These are phyloP conservation scores for Anniella stebbinsi DNA, from an alignment of 2,797 vertebrate genomes.

Conservation along the genomic window DNA sequence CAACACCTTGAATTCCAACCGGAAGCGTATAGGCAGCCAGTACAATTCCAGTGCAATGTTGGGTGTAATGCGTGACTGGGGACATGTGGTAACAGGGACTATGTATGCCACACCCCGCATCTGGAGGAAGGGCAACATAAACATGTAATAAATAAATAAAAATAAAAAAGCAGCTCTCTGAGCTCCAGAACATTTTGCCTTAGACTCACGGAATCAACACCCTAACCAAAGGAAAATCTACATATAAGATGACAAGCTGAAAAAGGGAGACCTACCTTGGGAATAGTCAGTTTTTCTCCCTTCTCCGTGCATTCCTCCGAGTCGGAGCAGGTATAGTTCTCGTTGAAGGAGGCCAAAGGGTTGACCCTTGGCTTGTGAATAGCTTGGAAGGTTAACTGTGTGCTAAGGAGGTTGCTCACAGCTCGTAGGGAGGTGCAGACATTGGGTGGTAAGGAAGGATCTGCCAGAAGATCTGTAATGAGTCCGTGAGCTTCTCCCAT, in stretches of 20 bases:
- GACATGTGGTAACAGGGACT: too few species aligned
- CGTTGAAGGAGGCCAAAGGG: slow-evolving; percentile 82
- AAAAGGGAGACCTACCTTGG: slow-evolving; percentile 84
- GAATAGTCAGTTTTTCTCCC: slow-evolving; percentile 88
- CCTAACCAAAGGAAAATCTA: neutral
- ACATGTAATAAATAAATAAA: neutral
- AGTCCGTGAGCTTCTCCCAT: slow-evolving; percentile 98
- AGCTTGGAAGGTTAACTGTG: slow-evolving; percentile 93
- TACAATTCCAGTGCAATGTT: too few species aligned
- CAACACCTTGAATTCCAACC: too few species aligned
- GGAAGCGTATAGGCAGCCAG: too few species aligned
- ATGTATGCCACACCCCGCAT: too few species aligned
- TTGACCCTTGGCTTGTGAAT: slow-evolving; percentile 87
- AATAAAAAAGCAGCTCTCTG: neutral
- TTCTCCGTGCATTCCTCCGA: slow-evolving; percentile 90
- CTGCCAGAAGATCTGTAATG: slow-evolving; percentile 95
- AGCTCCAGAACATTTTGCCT: neutral
- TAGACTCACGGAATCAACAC: neutral
- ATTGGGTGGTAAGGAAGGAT: slow-evolving; percentile 92
- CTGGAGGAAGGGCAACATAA: neutral
- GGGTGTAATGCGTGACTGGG: neutral
- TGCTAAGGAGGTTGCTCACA: slow-evolving; percentile 95
- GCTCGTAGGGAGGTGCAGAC: slow-evolving; percentile 94
- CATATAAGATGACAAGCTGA: neutral
- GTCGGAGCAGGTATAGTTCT: slow-evolving; percentile 90